Percentiles rank a stretch among this genome's conserved stretches.
phyloP scores from a whole-genome alignment of 2,797 vertebrate genomes.

The Cryptoblepharus egeriae region DNA sequence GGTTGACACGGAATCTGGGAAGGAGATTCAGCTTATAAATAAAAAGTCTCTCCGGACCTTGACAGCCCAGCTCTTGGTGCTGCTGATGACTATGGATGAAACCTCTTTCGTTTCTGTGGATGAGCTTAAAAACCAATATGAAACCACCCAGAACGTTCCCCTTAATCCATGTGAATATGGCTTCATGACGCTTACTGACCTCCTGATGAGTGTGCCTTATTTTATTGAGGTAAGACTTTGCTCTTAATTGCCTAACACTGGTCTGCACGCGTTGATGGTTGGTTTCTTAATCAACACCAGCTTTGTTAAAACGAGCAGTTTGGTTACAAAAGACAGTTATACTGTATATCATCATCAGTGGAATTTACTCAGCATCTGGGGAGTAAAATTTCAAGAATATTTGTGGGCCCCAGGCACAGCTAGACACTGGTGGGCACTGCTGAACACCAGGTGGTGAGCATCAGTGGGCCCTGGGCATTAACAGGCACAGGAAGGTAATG shows the following conservation, averaged over 20 bases:
- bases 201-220: slow-evolving; percentile 94
- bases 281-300: background rate
- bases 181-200: slow-evolving; percentile 92
- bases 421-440: too few species aligned
- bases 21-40: slow-evolving; percentile 94
- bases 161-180: slow-evolving; percentile 98
- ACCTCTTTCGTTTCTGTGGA: slow-evolving; percentile 79
- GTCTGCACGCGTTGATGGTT: background rate
- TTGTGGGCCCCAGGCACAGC: too few species aligned
- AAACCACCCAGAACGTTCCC: slow-evolving; percentile 71
- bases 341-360: too few species aligned
- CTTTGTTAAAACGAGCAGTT: background rate
- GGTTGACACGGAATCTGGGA: slow-evolving; percentile 82
- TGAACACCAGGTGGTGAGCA: too few species aligned
- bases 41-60: slow-evolving; percentile 92
- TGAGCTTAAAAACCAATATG: slow-evolving; percentile 85
- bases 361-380: too few species aligned
- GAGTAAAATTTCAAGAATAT: too few species aligned
- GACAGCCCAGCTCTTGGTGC: slow-evolving; percentile 89
- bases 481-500: too few species aligned
- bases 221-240: slow-evolving; percentile 86
- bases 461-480: too few species aligned
- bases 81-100: slow-evolving; percentile 93
- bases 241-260: background rate
- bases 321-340: too few species aligned